Evolutionary conservation across 2,113 vertebrate species (phyloP).

Genomic region (Sinocyclocheilus grahami): DNA sequence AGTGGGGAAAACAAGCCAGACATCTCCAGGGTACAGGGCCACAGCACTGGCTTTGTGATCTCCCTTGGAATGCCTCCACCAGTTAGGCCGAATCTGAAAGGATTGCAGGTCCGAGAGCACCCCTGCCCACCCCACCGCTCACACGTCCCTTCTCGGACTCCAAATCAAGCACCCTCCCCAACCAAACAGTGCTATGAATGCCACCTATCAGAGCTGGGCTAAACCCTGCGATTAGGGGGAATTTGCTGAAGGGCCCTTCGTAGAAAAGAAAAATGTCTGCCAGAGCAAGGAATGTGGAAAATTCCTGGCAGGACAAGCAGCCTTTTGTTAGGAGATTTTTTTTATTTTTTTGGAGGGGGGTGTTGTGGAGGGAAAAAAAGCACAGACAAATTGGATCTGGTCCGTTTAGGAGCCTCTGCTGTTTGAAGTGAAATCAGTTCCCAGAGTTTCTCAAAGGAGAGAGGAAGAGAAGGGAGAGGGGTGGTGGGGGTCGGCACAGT

Average conservation of each 20-base stretch:
- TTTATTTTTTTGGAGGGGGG: slow-evolving; percentile 42
- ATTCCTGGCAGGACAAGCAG: slow-evolving; percentile 94
- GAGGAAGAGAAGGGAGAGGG: slow-evolving; percentile 37
- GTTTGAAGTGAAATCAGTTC: slow-evolving; percentile 85
- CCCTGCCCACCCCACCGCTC: slow-evolving; percentile 62
- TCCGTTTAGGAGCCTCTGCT: slow-evolving; percentile 77
- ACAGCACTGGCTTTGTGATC: slow-evolving; percentile 80
- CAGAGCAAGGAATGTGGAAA: slow-evolving; percentile 94
- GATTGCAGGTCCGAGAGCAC: slow-evolving; percentile 78
- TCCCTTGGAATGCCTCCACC: slow-evolving; percentile 76
- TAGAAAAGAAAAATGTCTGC: slow-evolving; percentile 95
- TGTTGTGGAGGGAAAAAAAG: slow-evolving; percentile 92
- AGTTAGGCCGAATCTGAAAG: slow-evolving; percentile 85
- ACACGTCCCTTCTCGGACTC: slow-evolving; percentile 72
- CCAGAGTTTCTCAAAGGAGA: slow-evolving; percentile 66
- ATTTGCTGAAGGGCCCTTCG: slow-evolving; percentile 93
- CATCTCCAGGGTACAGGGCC: slow-evolving; percentile 56
- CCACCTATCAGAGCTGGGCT: slow-evolving; percentile 89
- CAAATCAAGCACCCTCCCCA: slow-evolving; percentile 63
- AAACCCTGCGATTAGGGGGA: slow-evolving; percentile 94
- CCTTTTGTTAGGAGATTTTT: slow-evolving; percentile 86
- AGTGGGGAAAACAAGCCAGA: slow-evolving; percentile 51
- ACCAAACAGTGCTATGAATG: slow-evolving; percentile 88
- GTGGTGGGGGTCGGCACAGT: slow-evolving; percentile 47
- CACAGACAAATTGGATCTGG: slow-evolving; percentile 87